These are phyloP conservation scores for Mesocricetus auratus DNA, from an alignment of 2,113 vertebrate species.

Conservation along the genomic window DNA sequence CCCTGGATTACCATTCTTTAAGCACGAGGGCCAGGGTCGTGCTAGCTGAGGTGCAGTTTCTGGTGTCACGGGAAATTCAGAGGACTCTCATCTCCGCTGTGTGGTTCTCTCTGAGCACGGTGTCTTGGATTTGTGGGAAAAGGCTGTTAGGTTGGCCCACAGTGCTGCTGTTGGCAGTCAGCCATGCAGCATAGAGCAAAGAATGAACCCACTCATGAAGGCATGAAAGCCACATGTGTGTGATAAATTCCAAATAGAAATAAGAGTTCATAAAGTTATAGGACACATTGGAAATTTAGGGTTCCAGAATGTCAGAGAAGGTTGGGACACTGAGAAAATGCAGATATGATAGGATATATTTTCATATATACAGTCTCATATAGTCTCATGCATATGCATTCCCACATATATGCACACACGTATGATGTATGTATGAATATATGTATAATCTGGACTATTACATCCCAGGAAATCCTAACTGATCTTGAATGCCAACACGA, in stretches of 20 bases:
- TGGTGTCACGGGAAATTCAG: neutral
- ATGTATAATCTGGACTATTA: neutral
- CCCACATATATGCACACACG: neutral
- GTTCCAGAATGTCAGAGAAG: neutral
- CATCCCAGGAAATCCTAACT: neutral
- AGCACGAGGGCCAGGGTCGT: neutral
- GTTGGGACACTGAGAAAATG: neutral
- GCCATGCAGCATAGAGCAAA: neutral
- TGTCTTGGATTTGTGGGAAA: neutral
- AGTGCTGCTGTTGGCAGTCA: neutral
- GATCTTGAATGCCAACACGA: neutral
- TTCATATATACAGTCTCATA: neutral
- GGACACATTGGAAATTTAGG: neutral
- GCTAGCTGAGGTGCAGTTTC: neutral
- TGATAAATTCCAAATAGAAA: conserved; percentile 6
- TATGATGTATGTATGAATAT: too few relatives aligned
- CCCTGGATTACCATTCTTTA: neutral
- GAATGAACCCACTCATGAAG: neutral
- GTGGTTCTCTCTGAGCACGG: too few relatives aligned
- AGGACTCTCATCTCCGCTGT: neutral
- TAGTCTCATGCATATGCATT: neutral
- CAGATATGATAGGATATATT: neutral
- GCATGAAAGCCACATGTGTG: neutral
- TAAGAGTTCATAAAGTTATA: neutral
- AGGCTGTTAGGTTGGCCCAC: neutral